A percentile compares a stretch with the other conserved stretches of the same genome.
Conservation (phyloP, 2,888 invertebrate genomes). For the Meganola albula region DNA sequence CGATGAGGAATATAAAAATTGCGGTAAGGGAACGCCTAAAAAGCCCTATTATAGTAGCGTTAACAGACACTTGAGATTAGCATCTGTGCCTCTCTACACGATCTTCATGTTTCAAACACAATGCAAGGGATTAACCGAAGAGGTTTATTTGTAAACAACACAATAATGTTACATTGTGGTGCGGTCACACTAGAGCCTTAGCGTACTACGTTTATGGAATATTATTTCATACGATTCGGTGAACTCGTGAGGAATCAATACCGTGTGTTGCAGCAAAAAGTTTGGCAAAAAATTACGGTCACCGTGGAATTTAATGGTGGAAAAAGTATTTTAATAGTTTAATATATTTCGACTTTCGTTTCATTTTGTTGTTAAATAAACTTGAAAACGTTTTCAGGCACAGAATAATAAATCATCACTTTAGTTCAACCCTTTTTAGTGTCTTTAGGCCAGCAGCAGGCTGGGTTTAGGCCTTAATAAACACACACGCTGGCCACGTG, state of each 20-base stretch:
- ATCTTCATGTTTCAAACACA: constrained; percentile 68
- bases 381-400: too few relatives aligned
- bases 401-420: too few relatives aligned
- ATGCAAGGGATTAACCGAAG: constrained; percentile 66
- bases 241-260: constrained; percentile 52
- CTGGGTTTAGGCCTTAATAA: too few relatives aligned
- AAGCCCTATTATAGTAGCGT: constrained; percentile 68
- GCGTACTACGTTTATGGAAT: constrained; percentile 66
- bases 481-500: too few relatives aligned
- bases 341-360: too few relatives aligned
- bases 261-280: constrained; percentile 38
- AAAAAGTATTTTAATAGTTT: constrained; percentile 18
- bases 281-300: constrained; percentile 27
- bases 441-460: too few relatives aligned
- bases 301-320: constrained; percentile 19
- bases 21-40: constrained; percentile 60
- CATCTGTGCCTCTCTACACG: constrained; percentile 68
- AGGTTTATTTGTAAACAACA: constrained; percentile 77
- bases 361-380: background rate
- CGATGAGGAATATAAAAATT: constrained; percentile 51
- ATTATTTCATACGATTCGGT: constrained; percentile 65
- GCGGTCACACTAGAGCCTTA: constrained; percentile 53
- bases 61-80: constrained; percentile 78
- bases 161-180: constrained; percentile 57
- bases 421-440: too few relatives aligned